Conservation (phyloP, 2,113 vertebrate species). For the Microtus pennsylvanicus region DNA sequence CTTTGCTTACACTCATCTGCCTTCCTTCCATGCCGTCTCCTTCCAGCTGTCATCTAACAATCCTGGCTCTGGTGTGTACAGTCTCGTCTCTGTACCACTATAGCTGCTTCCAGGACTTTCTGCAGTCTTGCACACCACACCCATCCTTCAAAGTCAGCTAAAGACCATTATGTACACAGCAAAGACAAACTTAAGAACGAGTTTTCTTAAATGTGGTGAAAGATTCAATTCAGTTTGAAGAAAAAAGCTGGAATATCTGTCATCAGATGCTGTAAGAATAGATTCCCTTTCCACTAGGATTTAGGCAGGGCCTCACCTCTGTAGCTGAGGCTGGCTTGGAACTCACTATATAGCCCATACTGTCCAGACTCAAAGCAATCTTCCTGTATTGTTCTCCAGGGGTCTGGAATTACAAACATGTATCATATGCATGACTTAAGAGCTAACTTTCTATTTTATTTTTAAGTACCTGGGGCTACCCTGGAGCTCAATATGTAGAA, state of each 20-base stretch:
- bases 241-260: neutral
- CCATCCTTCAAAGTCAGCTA: slow-evolving; percentile 11
- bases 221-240: slow-evolving; percentile 15
- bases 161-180: neutral
- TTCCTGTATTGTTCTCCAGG: neutral
- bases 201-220: neutral
- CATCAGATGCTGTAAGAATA: neutral
- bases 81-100: slow-evolving; percentile 15
- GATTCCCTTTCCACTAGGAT: neutral
- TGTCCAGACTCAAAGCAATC: neutral
- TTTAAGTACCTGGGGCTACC: neutral
- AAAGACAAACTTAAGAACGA: neutral
- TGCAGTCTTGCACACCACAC: neutral
- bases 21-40: neutral
- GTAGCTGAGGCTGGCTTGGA: neutral
- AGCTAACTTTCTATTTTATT: neutral
- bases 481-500: neutral
- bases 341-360: neutral
- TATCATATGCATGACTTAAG: neutral
- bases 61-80: neutral
- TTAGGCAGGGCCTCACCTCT: neutral
- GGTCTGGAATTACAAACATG: neutral
- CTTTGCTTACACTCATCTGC: neutral
- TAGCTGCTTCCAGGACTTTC: neutral
- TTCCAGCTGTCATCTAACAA: neutral